These are phyloP conservation scores for Brachyalestes nurse DNA, from an alignment of 2,797 vertebrate genomes.

Conservation along the genomic window DNA sequence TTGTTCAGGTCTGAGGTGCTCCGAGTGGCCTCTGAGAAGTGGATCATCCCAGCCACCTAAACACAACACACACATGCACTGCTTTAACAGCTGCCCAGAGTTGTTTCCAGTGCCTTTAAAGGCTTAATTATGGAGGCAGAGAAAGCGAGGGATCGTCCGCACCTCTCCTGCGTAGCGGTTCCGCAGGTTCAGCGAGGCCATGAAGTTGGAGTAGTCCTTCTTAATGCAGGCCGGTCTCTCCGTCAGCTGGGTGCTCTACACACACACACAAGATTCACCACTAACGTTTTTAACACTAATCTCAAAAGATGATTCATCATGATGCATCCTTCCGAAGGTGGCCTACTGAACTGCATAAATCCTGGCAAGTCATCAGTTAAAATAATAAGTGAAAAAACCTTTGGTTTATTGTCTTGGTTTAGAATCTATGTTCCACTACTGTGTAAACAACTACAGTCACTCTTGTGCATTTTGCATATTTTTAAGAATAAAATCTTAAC, in stretches of 20 bases:
- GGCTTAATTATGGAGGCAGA: neutral
- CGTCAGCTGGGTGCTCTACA: slow-evolving; percentile 89
- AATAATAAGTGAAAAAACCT: too few relatives aligned
- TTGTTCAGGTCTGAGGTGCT: slow-evolving; percentile 86
- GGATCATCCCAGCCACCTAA: slow-evolving; percentile 95
- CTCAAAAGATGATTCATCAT: too few relatives aligned
- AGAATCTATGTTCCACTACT: too few relatives aligned
- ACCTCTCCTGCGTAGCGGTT: slow-evolving; percentile 97
- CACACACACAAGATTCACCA: neutral
- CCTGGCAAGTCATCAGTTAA: too few relatives aligned
- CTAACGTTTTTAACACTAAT: too few relatives aligned
- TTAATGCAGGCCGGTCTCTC: slow-evolving; percentile 94
- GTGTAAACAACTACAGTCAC: too few relatives aligned
- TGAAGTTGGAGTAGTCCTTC: slow-evolving; percentile 98
- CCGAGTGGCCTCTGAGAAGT: slow-evolving; percentile 85
- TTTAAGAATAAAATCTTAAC: too few relatives aligned
- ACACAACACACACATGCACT: neutral
- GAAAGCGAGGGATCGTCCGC: neutral
- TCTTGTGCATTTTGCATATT: too few relatives aligned
- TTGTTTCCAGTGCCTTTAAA: neutral
- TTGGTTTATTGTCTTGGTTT: too few relatives aligned
- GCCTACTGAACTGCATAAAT: too few relatives aligned
- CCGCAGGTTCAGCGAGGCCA: slow-evolving; percentile 94
- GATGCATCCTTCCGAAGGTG: neutral
- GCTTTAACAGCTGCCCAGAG: neutral